Base-by-base conservation (phyloP, 2,113 vertebrate genomes). In the Lepisosteus oculatus region DNA sequence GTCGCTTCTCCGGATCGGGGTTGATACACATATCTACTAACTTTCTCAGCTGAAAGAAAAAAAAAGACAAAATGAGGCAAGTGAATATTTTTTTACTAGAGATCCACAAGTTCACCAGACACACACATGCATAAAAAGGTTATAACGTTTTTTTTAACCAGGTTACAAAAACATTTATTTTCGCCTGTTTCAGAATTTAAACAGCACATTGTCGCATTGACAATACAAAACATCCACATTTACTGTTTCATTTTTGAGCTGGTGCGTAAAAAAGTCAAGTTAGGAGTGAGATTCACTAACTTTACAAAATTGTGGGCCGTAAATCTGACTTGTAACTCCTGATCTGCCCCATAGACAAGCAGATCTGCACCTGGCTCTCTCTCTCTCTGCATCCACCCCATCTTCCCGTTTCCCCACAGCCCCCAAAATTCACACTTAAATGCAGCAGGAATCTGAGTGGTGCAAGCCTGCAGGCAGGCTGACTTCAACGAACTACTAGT, bases 1-100 rank as follows among this genome's bases (percentile, higher is more conserved):
- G 97, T 85, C 97, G 93, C 92, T 96, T 97, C 93, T 99, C 97
- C 0, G 97, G 96, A 85, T 99, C 97, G 0, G 97, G 97, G 84
- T 94, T 98, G 91, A 99, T 99, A 91, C 97, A 99, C 87, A 95
- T 95, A 79, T 98, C 97, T 84, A 99, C 96, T 91, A 99, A 78
- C 41, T 98, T 96, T 72, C 97, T 93, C 74, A 99, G 92, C 97
- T 99, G 83, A 42, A 7, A 73, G 67, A 69, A 1, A 43, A 14
- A 45, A 68, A 11, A 55, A 1, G 9, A 51, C n/a, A 59, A 3
- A 59, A 13, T 59, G 57, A 15, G 57, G 29, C 29, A 29, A 29
- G 29, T 29, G 29, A 29, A 2, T 29, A 2, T 29, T 29, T 29
- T 29, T 29, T 29, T 29, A 29, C 29, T 29, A 29, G 29, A 29